A percentile compares a stretch with the other conserved stretches of the same genome.
phyloP scores from a whole-genome alignment of 1,140 invertebrate genomes.

The Aphidius ervi region DNA sequence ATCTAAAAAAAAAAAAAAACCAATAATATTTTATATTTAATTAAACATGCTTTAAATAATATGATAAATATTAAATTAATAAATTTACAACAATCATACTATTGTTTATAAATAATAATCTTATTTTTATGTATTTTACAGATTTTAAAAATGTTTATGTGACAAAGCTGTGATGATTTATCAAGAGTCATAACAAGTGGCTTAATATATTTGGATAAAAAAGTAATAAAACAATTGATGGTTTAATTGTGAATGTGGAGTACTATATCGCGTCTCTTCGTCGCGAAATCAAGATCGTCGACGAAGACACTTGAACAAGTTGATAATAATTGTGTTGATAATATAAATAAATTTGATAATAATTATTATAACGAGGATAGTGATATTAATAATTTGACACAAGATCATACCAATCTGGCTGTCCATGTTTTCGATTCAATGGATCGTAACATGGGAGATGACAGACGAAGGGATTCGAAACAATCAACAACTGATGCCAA shows the following conservation, averaged over 20 bases:
- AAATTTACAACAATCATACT: too few relatives aligned
- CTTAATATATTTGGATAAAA: not conserved
- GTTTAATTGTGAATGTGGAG: constrained; percentile 44
- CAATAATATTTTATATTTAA: too few relatives aligned
- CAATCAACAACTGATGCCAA: constrained; percentile 40
- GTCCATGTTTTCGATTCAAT: constrained; percentile 53
- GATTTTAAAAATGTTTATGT: too few relatives aligned
- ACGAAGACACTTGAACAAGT: constrained; percentile 38
- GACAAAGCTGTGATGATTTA: too few relatives aligned
- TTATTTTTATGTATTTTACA: too few relatives aligned
- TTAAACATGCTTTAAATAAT: too few relatives aligned
- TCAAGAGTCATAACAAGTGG: too few relatives aligned
- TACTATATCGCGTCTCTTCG: constrained; percentile 48
- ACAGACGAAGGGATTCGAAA: constrained; percentile 46
- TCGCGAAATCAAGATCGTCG: constrained; percentile 28
- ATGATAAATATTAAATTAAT: too few relatives aligned
- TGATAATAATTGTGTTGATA: constrained; percentile 25
- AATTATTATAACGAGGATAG: constrained; percentile 9
- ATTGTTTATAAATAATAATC: too few relatives aligned
- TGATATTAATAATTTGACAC: constrained; percentile 34
- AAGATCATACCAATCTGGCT: constrained; percentile 35
- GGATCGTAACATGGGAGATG: constrained; percentile 50
- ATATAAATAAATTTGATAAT: constrained; percentile 8
- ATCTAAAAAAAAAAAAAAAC: too few relatives aligned
- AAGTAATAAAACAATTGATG: not conserved